Base-by-base conservation (phyloP, 2,797 vertebrate genomes). In the Ctenosaura bakeri region DNA sequence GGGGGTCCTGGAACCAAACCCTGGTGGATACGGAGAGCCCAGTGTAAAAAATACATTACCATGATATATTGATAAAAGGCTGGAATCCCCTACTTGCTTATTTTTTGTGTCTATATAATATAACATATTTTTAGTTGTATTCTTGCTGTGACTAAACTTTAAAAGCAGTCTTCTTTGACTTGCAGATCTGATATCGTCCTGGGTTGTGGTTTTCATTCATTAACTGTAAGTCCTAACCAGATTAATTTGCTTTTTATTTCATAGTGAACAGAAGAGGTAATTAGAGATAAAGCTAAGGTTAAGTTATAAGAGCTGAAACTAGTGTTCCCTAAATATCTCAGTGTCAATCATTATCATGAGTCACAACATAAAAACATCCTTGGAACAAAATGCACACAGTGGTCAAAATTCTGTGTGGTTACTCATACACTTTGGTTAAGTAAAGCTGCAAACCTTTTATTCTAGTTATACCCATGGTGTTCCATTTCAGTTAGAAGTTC, bases 351-450 rank as follows among this genome's bases (percentile, higher is more conserved):
- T 46, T 46, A 46, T 26, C 22, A 84, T 52, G 4, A 88, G 52
- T 86, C 90, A 91, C 20, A 79, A 87, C 3, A 78, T 84, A 86
- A 76, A 54, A 88, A 92, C 93, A 42, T 3, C 20, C 69, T 46
- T 69, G 22, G 3, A 87, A 46, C 29, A 26, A 3, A 16, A 84
- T 62, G 90, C 89, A 83, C 0, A 62, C 20, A 59, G 0, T 90
- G 1, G 50, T 91, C 74, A 52, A 93, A 91, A n/a, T 91, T 88
- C 9, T 8, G 86, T 26, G 88, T 59, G 24, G 22, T 89, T 88
- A 66, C 20, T 4, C 12, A 86, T 26, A 29, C 42, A 24, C n/a
- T 6, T 84, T 83, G 52, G 50, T 84, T 66, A 78, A 50, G 35
- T 3, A 79, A 89, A 90, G 42, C 80, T 85, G 10, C 66, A 91